These are phyloP conservation scores for Mobula birostris DNA, from an alignment of 2,113 vertebrate species.

Conservation along the genomic window DNA sequence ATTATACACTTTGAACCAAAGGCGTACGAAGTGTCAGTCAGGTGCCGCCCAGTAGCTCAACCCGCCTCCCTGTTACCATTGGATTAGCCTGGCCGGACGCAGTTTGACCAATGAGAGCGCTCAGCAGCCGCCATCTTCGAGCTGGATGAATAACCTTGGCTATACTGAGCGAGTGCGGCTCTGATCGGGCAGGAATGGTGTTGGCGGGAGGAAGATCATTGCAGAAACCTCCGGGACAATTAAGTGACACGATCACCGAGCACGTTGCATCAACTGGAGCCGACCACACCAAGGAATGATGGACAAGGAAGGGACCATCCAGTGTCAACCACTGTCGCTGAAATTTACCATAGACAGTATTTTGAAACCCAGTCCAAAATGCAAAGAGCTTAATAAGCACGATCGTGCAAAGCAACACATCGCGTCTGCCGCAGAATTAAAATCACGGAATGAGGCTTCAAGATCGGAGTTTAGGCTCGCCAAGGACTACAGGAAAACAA, in stretches of 20 bases:
- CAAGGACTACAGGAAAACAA: conserved; percentile 41
- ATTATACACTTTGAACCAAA: neutral
- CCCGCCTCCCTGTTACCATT: conserved; percentile 47
- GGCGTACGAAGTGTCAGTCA: neutral
- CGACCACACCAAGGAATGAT: conserved; percentile 57
- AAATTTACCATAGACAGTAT: conserved; percentile 71
- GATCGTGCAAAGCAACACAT: conserved; percentile 45
- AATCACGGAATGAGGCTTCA: conserved; percentile 43
- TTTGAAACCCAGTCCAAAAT: conserved; percentile 59
- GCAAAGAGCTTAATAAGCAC: conserved; percentile 49
- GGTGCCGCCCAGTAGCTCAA: conserved; percentile 32
- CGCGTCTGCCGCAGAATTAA: conserved; percentile 41
- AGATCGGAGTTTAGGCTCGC: conserved; percentile 42
- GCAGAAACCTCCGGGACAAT: neutral
- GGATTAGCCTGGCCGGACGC: conserved; percentile 42
- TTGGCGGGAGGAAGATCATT: conserved; percentile 42
- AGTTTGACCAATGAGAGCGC: conserved; percentile 55
- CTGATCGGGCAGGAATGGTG: conserved; percentile 58
- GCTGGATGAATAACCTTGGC: conserved; percentile 43
- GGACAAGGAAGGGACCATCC: conserved; percentile 58
- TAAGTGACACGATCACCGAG: neutral
- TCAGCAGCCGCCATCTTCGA: conserved; percentile 49
- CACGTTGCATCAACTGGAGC: neutral
- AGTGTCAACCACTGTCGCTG: conserved; percentile 62
- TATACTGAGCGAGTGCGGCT: conserved; percentile 45